Base-by-base conservation (phyloP, 2,797 vertebrate genomes). In the Characodon lateralis region DNA sequence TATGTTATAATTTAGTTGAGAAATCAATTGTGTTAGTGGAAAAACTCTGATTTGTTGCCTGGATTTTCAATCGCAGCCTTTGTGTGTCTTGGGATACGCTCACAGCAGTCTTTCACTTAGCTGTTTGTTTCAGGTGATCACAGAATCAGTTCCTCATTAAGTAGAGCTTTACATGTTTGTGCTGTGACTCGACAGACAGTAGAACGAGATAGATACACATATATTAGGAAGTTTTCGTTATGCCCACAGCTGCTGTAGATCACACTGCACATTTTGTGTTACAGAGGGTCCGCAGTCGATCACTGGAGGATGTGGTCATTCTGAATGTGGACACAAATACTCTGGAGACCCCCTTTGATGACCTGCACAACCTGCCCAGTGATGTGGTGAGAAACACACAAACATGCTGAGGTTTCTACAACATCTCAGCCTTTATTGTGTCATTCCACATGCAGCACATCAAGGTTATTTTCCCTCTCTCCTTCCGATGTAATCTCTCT, bases 271-370 rank as follows among this genome's bases (percentile, higher is more conserved):
- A 1, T 83, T 76, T 78, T 58, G 53, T 72, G 68, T 48, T 73
- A 1, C 63, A 99, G 98, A 97, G 95, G 93, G 97, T 98, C 1
- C 97, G 95, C 92, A 96, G 94, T 77, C 96, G 96, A 77, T 98
- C 97, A 35, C 89, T 99, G 92, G 98, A 99, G 90, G 98, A 99
- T 79, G 98, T 99, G 92, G 95, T 99, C 89, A 96, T 99, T 89
- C 91, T 99, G 74, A 99, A 99, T 77, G 97, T 99, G 94, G 98
- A 99, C 90, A 97, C 96, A 85, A 99, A 99, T 92, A 96, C 96
- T 77, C 94, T 99, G 93, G 98, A 99, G 95, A 97, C 95, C 79
- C 97, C 98, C 26, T 97, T 96, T 85, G 97, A 97, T 87, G 98
- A 99, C 95, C 94, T 99, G 90, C 96, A 90, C 91, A 97, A 96